Percentiles rank a stretch among this genome's conserved stretches.
Conservation (phyloP, 2,113 vertebrate genomes). For the Indicator indicator region DNA sequence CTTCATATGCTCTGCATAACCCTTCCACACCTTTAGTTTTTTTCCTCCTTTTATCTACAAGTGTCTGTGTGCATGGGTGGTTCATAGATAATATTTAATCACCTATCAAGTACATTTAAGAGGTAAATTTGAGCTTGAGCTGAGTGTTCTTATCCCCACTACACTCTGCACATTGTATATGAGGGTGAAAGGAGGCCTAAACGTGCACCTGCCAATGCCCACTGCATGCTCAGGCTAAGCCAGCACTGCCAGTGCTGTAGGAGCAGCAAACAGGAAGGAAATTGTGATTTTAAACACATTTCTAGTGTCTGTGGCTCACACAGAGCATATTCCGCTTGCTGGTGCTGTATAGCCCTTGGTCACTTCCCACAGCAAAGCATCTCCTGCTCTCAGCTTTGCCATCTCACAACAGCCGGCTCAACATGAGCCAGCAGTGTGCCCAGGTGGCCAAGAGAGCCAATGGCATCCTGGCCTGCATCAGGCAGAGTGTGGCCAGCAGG, state of each 20-base stretch:
- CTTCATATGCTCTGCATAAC: neutral
- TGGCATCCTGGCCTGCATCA: no score
- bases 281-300: neutral
- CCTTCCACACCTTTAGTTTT: neutral
- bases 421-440: no score
- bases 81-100: neutral
- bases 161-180: accelerated
- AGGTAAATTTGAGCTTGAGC: neutral
- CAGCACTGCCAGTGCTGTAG: neutral
- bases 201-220: neutral
- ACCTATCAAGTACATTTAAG: neutral
- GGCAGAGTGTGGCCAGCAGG: no score
- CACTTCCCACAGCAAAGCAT: neutral
- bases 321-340: neutral
- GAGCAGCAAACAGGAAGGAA: no score
- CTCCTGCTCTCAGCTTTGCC: neutral
- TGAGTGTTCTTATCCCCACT: neutral
- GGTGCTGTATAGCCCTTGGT: neutral
- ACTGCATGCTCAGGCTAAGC: neutral
- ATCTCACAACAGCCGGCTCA: no score
- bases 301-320: neutral
- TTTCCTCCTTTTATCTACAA: neutral
- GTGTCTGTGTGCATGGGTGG: neutral
- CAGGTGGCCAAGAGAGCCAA: no score
- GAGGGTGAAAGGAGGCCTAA: neutral